phyloP scores from a whole-genome alignment of 2,888 invertebrate genomes.

The Chrysodeixis includens region DNA sequence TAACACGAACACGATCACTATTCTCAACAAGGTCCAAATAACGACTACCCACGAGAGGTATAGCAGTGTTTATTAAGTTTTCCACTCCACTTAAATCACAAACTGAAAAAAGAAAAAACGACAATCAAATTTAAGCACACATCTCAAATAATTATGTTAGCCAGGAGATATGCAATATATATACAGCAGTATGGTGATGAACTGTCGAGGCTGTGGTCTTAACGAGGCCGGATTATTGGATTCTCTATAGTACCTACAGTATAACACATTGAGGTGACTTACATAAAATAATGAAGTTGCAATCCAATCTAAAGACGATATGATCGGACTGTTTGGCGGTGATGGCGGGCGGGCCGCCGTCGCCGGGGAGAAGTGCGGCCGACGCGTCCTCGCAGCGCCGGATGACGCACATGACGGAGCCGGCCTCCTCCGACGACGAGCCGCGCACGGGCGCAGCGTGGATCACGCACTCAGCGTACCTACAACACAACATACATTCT shows the following conservation, averaged over 20 bases:
- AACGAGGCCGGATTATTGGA: too few species aligned
- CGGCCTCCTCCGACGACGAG: slow-evolving; percentile 88
- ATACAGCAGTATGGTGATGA: too few species aligned
- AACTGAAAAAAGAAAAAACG: slow-evolving; percentile 78
- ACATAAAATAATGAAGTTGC: slow-evolving; percentile 94
- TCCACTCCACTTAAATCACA: slow-evolving; percentile 92
- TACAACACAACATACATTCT: slow-evolving; percentile 77
- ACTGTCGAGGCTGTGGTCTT: too few species aligned
- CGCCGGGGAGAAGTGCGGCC: slow-evolving; percentile 86
- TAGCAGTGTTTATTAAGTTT: slow-evolving; percentile 82
- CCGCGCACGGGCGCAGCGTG: slow-evolving; percentile 91
- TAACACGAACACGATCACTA: slow-evolving; percentile 93
- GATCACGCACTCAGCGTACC: slow-evolving; percentile 92
- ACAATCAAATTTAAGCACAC: background rate
- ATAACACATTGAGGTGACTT: slow-evolving; percentile 64
- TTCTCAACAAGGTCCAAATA: slow-evolving; percentile 96
- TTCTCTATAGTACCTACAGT: background rate
- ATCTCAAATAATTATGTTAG: background rate
- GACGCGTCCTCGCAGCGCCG: slow-evolving; percentile 90
- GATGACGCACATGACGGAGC: slow-evolving; percentile 90
- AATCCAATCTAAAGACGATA: slow-evolving; percentile 97
- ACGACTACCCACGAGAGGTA: slow-evolving; percentile 90
- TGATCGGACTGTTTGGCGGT: slow-evolving; percentile 94
- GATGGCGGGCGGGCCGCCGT: slow-evolving; percentile 88
- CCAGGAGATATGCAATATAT: too few species aligned